A percentile compares a stretch with the other conserved stretches of the same genome.
Conservation (phyloP, 2,797 vertebrate genomes). For the Graptemys geographica region DNA sequence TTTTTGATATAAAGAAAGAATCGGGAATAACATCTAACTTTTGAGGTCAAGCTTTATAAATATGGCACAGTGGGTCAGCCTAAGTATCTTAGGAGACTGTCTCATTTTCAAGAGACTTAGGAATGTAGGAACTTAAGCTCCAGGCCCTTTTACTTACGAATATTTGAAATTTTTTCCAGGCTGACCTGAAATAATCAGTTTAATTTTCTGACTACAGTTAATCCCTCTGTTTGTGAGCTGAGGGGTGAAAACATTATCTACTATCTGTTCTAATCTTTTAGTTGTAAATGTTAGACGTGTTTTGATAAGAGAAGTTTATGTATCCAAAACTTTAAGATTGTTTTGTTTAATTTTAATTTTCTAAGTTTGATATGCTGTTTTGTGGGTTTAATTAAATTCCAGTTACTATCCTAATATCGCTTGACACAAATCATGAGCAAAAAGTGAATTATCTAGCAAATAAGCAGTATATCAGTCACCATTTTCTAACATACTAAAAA, state of each 20-base stretch:
- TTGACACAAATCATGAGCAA: not conserved
- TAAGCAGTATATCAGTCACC: not conserved
- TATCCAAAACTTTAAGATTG: not conserved
- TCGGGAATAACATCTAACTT: not conserved
- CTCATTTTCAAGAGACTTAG: not conserved
- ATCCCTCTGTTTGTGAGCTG: not conserved
- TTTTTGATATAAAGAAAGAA: too few relatives aligned
- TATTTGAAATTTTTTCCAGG: not conserved
- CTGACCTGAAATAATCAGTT: not conserved
- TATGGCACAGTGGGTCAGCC: not conserved
- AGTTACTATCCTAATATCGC: not conserved
- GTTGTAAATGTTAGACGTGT: not conserved
- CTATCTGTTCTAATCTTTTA: not conserved
- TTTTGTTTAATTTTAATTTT: not conserved
- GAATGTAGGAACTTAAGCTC: not conserved
- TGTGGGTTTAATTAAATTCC: not conserved
- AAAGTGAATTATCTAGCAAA: not conserved
- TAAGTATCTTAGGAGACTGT: not conserved
- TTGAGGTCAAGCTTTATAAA: not conserved
- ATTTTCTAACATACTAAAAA: not conserved
- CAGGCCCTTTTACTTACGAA: not conserved
- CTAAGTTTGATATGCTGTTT: not conserved
- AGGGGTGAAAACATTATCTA: too few relatives aligned
- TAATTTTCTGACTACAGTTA: not conserved
- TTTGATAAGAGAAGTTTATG: not conserved